Base-by-base conservation (phyloP, 2,888 invertebrate species). In the Acleris cristana region DNA sequence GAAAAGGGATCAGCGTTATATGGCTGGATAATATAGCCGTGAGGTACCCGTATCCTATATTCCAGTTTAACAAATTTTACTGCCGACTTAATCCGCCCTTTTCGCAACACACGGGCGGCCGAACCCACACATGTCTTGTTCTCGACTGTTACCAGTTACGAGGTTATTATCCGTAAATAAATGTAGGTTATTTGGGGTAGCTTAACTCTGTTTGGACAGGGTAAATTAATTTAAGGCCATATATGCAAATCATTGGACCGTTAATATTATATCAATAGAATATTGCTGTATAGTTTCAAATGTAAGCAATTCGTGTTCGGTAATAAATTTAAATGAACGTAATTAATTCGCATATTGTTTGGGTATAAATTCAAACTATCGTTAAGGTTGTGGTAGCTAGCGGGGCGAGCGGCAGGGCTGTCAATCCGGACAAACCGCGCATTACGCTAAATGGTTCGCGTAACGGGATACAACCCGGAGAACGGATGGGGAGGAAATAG, bases 11-110 rank as follows among this genome's bases (percentile, higher is more conserved):
- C 87, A 72, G 58, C 10, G 62, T 73, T 75, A 18, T 71, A 60
- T 86, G 86, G 89, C 65, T 66, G 64, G 55, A 69, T 55, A 52
- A 70, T 40, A 76, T 75, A 80, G 83, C 87, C 86, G 79, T 78
- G 79, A 85, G 88, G 84, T 81, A 84, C 88, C 89, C 90, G 86
- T 87, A 89, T 87, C 79, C 80, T 61, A 48, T 18, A 76, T 80
- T 79, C 79, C 90, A 87, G 87, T 89, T 89, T 89, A 91, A 89
- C 92, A 90, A 92, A 92, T 92, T 92, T 90, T 88, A 90, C 90
- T 86, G 86, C 81, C 78, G 76, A 82, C 88, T 77, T 90, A 91
- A 92, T 91, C 92, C 91, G 82, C 81, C 89, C 86, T 88, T 86
- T 86, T 85, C 85, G 83, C 80, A 78, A 79, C 79, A 80, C 76